Evolutionary conservation across 2,888 invertebrate species (phyloP).

Genomic region (Cordilura impudica): DNA sequence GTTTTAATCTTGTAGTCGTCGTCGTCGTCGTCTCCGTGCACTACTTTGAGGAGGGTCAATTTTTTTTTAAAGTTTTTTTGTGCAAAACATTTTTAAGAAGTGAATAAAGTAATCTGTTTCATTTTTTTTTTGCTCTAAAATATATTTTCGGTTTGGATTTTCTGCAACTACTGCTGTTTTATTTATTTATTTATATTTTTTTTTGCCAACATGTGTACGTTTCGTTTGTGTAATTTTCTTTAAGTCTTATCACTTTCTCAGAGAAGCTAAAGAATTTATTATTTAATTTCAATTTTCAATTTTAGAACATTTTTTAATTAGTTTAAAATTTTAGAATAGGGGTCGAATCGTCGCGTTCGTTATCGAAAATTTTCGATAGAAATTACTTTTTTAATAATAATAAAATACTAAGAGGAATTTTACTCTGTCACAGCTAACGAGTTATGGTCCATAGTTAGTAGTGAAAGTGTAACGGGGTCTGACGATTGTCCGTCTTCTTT

Average conservation of each 20-base stretch:
- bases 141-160: constrained; percentile 49
- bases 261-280: constrained; percentile 7
- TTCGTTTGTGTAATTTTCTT: constrained; percentile 34
- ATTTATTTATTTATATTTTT: no score
- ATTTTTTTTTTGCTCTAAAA: constrained; percentile 32
- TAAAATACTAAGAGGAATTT: no score
- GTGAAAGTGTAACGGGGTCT: no score
- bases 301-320: no score
- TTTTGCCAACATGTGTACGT: constrained; percentile 56
- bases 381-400: no score
- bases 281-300: no score
- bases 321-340: no score
- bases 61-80: constrained; percentile 13
- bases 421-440: no score
- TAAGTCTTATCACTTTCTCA: constrained; percentile 38
- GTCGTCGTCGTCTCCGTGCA: not conserved
- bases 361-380: no score
- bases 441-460: no score
- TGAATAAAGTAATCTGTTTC: constrained; percentile 17
- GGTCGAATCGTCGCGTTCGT: no score
- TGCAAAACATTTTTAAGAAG: constrained; percentile 25
- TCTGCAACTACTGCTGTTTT: not conserved
- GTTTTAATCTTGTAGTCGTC: constrained; percentile 28
- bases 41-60: constrained; percentile 53
- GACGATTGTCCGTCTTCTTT: no score